phyloP scores from a whole-genome alignment of 2,797 vertebrate genomes.

The Anolis apletophallus region DNA sequence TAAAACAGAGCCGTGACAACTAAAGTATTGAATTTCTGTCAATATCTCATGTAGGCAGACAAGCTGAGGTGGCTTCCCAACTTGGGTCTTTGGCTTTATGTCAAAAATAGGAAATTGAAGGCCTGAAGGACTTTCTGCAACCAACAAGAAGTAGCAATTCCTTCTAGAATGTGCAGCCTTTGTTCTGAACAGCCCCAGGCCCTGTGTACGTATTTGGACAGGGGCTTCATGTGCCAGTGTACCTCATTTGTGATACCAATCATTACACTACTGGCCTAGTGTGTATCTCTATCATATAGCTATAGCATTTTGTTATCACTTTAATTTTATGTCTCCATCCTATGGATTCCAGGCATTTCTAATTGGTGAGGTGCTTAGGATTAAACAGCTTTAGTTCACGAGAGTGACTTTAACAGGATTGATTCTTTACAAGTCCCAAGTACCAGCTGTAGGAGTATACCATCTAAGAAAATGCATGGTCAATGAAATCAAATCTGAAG shows the following conservation, averaged over 20 bases:
- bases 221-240: neutral
- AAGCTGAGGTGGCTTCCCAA: neutral
- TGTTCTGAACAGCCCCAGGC: neutral
- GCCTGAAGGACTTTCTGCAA: neutral
- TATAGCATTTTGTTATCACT: neutral
- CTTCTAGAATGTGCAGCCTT: neutral
- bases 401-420: neutral
- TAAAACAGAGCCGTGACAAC: too few species aligned
- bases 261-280: neutral
- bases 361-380: neutral
- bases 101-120: neutral
- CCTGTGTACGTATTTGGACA: too few species aligned
- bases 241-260: neutral
- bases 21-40: too few species aligned
- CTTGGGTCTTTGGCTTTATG: neutral
- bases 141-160: neutral
- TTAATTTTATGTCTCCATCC: neutral
- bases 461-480: too few species aligned
- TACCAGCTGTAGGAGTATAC: too few species aligned
- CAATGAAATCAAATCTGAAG: too few species aligned
- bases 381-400: too few species aligned
- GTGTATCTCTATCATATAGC: neutral
- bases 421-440: too few species aligned
- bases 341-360: neutral
- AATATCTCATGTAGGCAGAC: too few species aligned